Base-by-base conservation (phyloP, 2,888 invertebrate species). In the Mythimna lalbum region DNA sequence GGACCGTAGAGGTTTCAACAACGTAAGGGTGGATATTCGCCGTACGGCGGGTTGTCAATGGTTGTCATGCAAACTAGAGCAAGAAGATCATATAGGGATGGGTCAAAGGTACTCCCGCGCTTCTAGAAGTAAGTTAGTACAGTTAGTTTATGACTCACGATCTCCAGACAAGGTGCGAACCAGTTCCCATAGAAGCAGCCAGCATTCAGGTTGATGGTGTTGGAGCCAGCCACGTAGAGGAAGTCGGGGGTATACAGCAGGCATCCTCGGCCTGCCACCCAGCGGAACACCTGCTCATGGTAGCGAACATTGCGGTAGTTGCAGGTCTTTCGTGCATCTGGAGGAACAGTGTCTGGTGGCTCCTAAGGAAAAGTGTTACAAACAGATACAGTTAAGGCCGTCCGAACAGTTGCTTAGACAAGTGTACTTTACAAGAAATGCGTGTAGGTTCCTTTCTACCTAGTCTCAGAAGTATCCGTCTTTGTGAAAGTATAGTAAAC, bases 181-280 rank as follows among this genome's bases (percentile, higher is more conserved):
- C 89, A 86, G 64, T 90, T 88, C 23, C 92, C 94, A 60, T 94
- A 95, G 59, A 92, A 87, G 76, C 96, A 96, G 1, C 90, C 90
- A 4, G 89, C 87, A 31, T 86, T 92, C 68, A 95, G 73, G 71
- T 92, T 92, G 63, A 96, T 87, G 43, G 88, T 86, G 84, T 95
- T 95, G 31, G 55, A 74, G 0, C 95, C 95, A 0, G 82, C 90
- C 0, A 84, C 84, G 83, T 88, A 96, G 23, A 95, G 91, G 78
- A 94, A 95, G 82, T 92, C 90, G 0, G 94, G 95, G 0, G 93
- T 94, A 80, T 89, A 96, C 43, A 93, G 81, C n/a, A 95, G 81
- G 76, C 96, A 96, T 2, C 95, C 96, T 4, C 93, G 87, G 0
- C 95, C 95, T 0, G 95, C 93, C 71, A 94, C 92, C 96, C 96